Evolutionary conservation across 2,113 vertebrate species (phyloP).

Genomic region (Scomber japonicus): DNA sequence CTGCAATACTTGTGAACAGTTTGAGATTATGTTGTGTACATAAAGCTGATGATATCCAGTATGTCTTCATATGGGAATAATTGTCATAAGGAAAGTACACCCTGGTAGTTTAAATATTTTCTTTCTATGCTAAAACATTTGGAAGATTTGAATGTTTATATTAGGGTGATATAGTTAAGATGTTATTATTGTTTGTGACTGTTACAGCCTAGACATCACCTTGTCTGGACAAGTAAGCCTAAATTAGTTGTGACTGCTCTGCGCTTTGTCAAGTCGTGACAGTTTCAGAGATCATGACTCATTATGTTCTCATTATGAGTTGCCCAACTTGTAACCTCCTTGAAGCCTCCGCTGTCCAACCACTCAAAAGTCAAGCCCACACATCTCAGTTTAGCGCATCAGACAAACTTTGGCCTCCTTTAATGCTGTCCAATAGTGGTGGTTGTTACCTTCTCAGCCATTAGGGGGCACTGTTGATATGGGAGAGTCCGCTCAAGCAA

Average conservation of each 20-base stretch:
- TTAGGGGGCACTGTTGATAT: slow-evolving; percentile 52
- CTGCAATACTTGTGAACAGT: not conserved
- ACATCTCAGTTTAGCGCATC: slow-evolving; percentile 57
- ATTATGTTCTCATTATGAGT: slow-evolving; percentile 44
- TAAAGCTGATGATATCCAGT: not conserved
- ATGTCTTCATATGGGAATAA: not conserved
- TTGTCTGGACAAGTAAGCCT: not conserved
- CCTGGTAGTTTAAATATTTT: not conserved
- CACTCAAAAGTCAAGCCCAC: slow-evolving; percentile 41
- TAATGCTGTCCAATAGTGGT: slow-evolving; percentile 5
- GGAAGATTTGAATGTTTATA: not conserved
- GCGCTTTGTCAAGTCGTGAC: slow-evolving; percentile 17
- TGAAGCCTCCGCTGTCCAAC: slow-evolving; percentile 56
- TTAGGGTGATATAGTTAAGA: not conserved
- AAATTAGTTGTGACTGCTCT: slow-evolving; percentile 18
- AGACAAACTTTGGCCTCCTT: slow-evolving; percentile 4
- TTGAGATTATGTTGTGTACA: not conserved
- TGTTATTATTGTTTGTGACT: not conserved
- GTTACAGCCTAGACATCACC: not conserved
- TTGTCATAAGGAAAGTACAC: not conserved
- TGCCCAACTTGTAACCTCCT: slow-evolving; percentile 35
- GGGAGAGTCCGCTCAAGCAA: not conserved
- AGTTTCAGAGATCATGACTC: slow-evolving; percentile 46
- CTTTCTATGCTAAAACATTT: not conserved
- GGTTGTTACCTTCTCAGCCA: slow-evolving; percentile 16